Evolutionary conservation across 2,888 invertebrate genomes (phyloP).

Genomic region (Lypha dubia): DNA sequence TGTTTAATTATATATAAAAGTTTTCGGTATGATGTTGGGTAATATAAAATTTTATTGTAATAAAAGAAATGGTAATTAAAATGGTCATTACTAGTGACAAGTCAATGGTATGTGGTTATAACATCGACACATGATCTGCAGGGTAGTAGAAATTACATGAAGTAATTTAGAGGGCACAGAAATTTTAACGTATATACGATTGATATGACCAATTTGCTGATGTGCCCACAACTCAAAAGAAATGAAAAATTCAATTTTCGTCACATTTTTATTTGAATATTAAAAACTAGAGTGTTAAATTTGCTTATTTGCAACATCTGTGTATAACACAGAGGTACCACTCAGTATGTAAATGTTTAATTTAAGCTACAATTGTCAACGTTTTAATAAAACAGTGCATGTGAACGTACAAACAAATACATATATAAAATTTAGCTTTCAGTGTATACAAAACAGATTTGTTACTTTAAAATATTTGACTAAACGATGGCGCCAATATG

Average conservation of each 20-base stretch:
- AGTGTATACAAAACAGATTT: slow-evolving; percentile 33
- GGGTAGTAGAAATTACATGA: neutral
- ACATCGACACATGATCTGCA: neutral
- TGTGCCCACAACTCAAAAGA: slow-evolving; percentile 6
- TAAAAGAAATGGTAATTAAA: too few relatives aligned
- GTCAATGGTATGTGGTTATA: too few relatives aligned
- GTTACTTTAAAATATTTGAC: slow-evolving; percentile 11
- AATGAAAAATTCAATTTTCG: neutral
- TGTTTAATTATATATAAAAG: neutral
- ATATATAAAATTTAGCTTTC: slow-evolving; percentile 17
- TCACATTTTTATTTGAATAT: slow-evolving; percentile 8
- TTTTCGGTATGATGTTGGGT: too few relatives aligned
- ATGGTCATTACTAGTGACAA: too few relatives aligned
- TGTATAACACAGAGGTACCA: neutral
- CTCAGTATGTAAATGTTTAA: neutral
- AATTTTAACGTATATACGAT: neutral
- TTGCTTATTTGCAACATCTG: neutral
- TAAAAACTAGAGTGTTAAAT: neutral
- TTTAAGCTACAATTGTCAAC: slow-evolving; percentile 46
- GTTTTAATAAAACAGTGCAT: too few relatives aligned
- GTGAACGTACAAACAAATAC: neutral
- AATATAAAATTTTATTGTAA: too few relatives aligned
- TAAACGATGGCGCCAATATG: neutral
- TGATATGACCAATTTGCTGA: neutral
- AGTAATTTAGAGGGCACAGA: neutral